phyloP scores from a whole-genome alignment of 2,113 vertebrate species.

The Sula dactylatra region DNA sequence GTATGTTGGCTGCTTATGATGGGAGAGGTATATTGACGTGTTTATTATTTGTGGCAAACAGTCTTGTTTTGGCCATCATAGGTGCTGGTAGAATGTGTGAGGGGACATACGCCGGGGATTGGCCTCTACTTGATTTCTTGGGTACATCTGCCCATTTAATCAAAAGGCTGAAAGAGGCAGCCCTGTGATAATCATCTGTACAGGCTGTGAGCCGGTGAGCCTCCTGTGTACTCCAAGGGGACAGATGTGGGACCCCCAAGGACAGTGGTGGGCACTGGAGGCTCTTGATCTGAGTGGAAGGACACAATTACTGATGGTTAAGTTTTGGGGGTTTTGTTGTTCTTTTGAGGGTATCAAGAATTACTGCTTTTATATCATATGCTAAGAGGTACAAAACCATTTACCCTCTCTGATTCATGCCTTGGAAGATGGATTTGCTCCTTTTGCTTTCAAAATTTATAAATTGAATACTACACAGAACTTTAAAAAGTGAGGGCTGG shows the following conservation, averaged over 20 bases:
- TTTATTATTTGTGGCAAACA: not conserved
- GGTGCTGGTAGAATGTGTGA: not conserved
- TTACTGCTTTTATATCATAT: not conserved
- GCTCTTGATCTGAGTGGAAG: not conserved
- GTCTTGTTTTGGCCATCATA: not conserved
- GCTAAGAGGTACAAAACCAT: not conserved
- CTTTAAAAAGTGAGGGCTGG: not conserved
- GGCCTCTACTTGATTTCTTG: not conserved
- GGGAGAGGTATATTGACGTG: not conserved
- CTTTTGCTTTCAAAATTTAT: not conserved
- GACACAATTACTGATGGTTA: not conserved
- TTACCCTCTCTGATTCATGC: not conserved
- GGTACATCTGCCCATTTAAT: not conserved
- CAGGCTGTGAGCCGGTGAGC: not conserved
- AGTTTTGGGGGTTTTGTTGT: not conserved
- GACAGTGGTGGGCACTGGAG: rapidly evolving
- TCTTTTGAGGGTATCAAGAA: not conserved
- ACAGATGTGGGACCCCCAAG: not conserved
- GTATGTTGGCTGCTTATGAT: not conserved
- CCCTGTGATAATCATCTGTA: no score
- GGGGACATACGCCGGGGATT: not conserved
- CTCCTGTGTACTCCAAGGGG: not conserved
- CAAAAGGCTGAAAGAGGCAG: not conserved
- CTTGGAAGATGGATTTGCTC: not conserved
- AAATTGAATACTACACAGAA: not conserved